Percentiles rank a stretch among this genome's conserved stretches.
Evolutionary conservation across 2,113 vertebrate genomes (phyloP).

Genomic region (Lepisosteus oculatus): DNA sequence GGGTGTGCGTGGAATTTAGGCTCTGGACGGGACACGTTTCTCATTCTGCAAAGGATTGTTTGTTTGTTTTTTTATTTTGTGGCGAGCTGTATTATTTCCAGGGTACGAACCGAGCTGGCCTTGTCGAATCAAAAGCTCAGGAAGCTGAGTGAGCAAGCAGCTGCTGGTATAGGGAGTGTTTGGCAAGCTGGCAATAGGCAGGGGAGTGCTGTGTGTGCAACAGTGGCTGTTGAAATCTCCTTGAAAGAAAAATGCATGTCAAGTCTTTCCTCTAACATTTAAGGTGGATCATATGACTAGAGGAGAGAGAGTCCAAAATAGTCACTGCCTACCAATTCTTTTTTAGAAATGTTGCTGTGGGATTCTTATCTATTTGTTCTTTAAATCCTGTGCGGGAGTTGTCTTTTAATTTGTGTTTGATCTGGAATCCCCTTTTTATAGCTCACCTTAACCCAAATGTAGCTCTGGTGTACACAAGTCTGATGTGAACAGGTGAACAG

Average conservation of each 20-base stretch:
- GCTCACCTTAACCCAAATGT: too few relatives aligned
- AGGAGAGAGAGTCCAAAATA: too few relatives aligned
- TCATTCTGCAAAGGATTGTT: not conserved
- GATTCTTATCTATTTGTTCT: too few relatives aligned
- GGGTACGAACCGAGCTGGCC: slow-evolving; percentile 10
- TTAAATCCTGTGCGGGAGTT: too few relatives aligned
- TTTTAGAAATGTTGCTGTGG: too few relatives aligned
- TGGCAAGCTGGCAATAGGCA: not conserved
- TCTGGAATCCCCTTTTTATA: too few relatives aligned
- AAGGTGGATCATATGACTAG: too few relatives aligned
- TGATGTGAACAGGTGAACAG: too few relatives aligned
- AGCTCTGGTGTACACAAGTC: too few relatives aligned
- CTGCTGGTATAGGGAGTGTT: not conserved
- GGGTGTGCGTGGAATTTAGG: not conserved
- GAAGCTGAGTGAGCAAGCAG: not conserved
- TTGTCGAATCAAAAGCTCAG: not conserved
- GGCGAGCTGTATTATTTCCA: not conserved
- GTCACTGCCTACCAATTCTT: too few relatives aligned
- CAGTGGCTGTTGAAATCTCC: not conserved
- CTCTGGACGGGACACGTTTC: not conserved
- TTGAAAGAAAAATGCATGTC: not conserved
- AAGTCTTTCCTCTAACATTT: not conserved
- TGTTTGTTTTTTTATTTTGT: not conserved
- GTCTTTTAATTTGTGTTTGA: too few relatives aligned
- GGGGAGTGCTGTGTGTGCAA: not conserved